Evolutionary conservation across 1,140 invertebrate species (phyloP), one percentile per base, ranked within the genome.

Genomic region (Dryas iulia): DNA sequence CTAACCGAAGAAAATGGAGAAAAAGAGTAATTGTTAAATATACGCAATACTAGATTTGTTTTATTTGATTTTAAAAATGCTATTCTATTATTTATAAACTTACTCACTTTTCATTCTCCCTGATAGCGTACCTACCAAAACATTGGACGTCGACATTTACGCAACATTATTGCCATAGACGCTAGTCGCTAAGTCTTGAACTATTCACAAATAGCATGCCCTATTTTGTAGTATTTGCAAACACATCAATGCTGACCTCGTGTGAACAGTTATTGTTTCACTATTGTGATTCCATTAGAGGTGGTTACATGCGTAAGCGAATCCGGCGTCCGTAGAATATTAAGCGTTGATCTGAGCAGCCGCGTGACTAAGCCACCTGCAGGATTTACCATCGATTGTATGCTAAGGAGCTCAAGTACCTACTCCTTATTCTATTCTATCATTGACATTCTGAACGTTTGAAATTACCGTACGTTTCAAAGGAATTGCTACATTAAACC

Each of bases 331-430:
- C 63, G 53, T 76, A 71, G 87, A 82, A 90, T 90, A 87, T 72
- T 81, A 88, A 90, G 69, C 67, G 69, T 23, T 71, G 81, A 81
- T 86, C 82, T 78, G 70, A 82, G 72, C 70, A 60, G 68, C 83
- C 83, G 83, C 86, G 81, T 90, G 86, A 87, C 86, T 90, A 86
- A 86, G 71, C 80, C 78, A 81, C 73, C 77, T 79, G 79, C 73
- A 83, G 83, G 87, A 81, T 81, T 89, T 87, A 84, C 87, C 78
- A 83, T 59, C 82, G 84, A 88, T 90, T 90, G 87, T 90, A 88
- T 90, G 84, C 82, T 82, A 88, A 90, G 69, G 64, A 82, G 79
- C 71, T 56, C 24, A 24, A 69, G 56, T 72, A 68, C 71, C 61
- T 35, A 64, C 66, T 63, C 61, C 61, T 30, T 63, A 63, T 52